phyloP scores from a whole-genome alignment of 2,113 vertebrate genomes.

The Collichthys lucidus region DNA sequence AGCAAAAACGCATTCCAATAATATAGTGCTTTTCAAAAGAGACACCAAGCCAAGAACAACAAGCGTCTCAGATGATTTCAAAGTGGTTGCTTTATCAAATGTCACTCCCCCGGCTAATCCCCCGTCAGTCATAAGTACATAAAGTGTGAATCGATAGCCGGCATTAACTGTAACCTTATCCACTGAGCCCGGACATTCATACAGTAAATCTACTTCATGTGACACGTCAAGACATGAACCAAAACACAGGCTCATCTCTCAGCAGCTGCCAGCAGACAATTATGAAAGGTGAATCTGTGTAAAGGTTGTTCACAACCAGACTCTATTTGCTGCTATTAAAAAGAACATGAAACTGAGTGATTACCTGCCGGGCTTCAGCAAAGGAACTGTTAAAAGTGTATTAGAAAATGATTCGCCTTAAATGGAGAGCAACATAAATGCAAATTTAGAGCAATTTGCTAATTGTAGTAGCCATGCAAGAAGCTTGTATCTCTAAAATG shows the following conservation, averaged over 20 bases:
- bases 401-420: slow-evolving; percentile 37
- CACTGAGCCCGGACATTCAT: slow-evolving; percentile 30
- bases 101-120: slow-evolving; percentile 40
- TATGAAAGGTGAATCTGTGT: slow-evolving; percentile 20
- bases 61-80: slow-evolving; percentile 36
- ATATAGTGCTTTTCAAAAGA: slow-evolving; percentile 34
- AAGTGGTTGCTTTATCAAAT: slow-evolving; percentile 41
- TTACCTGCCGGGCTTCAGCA: slow-evolving; percentile 30
- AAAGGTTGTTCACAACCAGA: slow-evolving; percentile 38
- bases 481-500: slow-evolving; percentile 36
- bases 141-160: slow-evolving; percentile 54
- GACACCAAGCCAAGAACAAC: slow-evolving; percentile 45
- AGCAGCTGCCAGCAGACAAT: slow-evolving; percentile 20
- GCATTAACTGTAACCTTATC: slow-evolving; percentile 62
- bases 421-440: slow-evolving; percentile 50
- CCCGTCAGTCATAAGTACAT: slow-evolving; percentile 49
- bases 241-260: slow-evolving; percentile 47
- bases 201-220: slow-evolving; percentile 57
- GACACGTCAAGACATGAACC: slow-evolving; percentile 32
- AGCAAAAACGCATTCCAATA: slow-evolving; percentile 13
- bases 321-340: slow-evolving; percentile 44
- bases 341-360: slow-evolving; percentile 51
- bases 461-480: slow-evolving; percentile 46
- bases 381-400: slow-evolving; percentile 36
- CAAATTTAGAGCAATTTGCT: slow-evolving; percentile 55